Percentiles rank a stretch among this genome's conserved stretches.
phyloP scores from a whole-genome alignment of 53 echinoderm and acorn worm genomes.

The Temnopleurus reevesii region DNA sequence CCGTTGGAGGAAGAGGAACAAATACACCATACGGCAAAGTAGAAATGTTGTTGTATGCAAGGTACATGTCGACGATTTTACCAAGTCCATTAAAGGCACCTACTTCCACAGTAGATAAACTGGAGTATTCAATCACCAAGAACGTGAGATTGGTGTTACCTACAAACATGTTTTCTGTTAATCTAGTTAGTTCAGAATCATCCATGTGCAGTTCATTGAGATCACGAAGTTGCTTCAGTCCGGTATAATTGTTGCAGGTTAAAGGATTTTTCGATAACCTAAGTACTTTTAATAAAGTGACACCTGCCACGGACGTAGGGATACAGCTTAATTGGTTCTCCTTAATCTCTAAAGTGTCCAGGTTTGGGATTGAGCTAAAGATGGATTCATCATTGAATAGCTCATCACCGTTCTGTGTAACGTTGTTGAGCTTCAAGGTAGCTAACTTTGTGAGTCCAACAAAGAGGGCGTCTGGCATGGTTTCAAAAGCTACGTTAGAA shows the following conservation, averaged over 20 bases:
- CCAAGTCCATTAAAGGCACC: conserved; percentile 32
- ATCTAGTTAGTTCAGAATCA: neutral
- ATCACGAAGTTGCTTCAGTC: neutral
- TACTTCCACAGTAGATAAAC: conserved; percentile 26
- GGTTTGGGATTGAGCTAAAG: neutral
- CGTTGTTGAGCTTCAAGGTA: neutral
- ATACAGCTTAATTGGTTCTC: neutral
- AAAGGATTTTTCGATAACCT: conserved; percentile 16
- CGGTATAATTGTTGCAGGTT: conserved; percentile 10
- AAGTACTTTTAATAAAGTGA: neutral
- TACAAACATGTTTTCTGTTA: conserved; percentile 28
- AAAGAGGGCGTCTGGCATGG: neutral
- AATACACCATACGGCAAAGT: conserved; percentile 19
- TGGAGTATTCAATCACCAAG: conserved; percentile 13
- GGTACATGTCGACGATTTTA: neutral
- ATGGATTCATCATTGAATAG: neutral
- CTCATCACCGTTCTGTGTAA: neutral
- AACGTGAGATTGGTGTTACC: neutral
- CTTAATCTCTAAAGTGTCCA: neutral
- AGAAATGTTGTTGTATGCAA: conserved; percentile 37
- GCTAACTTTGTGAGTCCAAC: neutral
- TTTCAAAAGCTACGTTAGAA: neutral
- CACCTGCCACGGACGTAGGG: neutral
- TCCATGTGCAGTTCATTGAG: conserved; percentile 13
- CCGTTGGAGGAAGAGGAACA: neutral